These are phyloP conservation scores for Drosophila mettleri DNA, from an alignment of 2,888 invertebrate genomes.

Conservation along the genomic window DNA sequence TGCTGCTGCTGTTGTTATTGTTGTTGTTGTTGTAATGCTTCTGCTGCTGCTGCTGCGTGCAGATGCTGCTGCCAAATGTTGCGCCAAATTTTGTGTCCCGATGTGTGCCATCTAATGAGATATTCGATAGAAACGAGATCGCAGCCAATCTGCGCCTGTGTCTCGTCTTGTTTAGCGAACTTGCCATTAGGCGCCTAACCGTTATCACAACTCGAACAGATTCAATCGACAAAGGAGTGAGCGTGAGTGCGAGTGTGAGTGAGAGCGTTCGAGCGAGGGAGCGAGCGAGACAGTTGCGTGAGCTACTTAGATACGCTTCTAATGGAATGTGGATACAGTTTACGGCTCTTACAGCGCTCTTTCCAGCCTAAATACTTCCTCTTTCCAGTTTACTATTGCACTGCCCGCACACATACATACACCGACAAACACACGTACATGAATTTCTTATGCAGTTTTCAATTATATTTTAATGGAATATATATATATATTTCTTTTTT, in stretches of 20 bases:
- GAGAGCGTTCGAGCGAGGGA: neutral
- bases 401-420: conserved; percentile 22
- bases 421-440: conserved; percentile 18
- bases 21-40: conserved; percentile 39
- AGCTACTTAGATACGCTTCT: neutral
- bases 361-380: conserved; percentile 23
- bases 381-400: conserved; percentile 37
- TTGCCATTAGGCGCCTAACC: conserved; percentile 85
- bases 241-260: neutral
- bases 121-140: conserved; percentile 96
- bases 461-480: neutral
- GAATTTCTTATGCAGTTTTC: conserved; percentile 15
- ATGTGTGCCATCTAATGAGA: conserved; percentile 96
- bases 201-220: conserved; percentile 45
- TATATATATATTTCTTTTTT: neutral
- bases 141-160: conserved; percentile 95
- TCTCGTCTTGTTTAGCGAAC: conserved; percentile 87
- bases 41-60: conserved; percentile 69
- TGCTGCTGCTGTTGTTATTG: conserved; percentile 52
- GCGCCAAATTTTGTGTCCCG: conserved; percentile 88
- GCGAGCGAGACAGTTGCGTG: neutral
- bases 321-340: conserved; percentile 25
- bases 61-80: conserved; percentile 84
- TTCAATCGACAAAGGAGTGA: conserved; percentile 34
- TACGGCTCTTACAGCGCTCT: neutral